phyloP scores from a whole-genome alignment of 2,113 vertebrate species.

The Neotragus pygmaeus region DNA sequence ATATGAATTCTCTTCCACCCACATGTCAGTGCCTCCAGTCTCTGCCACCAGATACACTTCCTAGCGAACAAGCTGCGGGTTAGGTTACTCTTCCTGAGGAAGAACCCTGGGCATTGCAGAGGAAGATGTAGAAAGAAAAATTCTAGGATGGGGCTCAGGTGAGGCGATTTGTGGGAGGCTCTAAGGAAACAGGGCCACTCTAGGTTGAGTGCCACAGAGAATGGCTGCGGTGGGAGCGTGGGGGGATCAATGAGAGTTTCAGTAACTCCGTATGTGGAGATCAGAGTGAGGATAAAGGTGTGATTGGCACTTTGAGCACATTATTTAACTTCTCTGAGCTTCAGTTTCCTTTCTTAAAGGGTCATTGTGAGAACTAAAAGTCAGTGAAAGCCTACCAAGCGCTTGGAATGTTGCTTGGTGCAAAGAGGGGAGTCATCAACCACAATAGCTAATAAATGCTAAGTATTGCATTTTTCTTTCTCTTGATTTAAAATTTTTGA shows the following conservation, averaged over 20 bases:
- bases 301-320: not conserved
- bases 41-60: not conserved
- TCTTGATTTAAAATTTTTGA: not conserved
- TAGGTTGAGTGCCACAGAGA: not conserved
- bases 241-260: no score
- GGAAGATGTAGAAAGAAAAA: not conserved
- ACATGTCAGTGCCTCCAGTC: not conserved
- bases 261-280: not conserved
- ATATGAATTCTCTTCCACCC: not conserved
- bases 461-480: not conserved
- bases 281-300: not conserved
- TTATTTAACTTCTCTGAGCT: not conserved
- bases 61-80: not conserved
- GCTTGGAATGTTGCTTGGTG: not conserved
- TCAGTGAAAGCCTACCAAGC: not conserved
- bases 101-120: not conserved
- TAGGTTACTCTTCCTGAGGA: not conserved
- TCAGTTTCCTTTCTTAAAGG: not conserved
- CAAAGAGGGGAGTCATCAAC: not conserved
- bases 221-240: accelerated
- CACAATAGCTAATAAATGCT: not conserved
- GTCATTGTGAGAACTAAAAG: not conserved
- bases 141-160: not conserved
- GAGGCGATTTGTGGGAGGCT: not conserved
- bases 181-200: not conserved